Evolutionary conservation across 2,888 invertebrate species (phyloP), one percentile per base, ranked within the genome.

Genomic region (Schizotus pectinicornis): DNA sequence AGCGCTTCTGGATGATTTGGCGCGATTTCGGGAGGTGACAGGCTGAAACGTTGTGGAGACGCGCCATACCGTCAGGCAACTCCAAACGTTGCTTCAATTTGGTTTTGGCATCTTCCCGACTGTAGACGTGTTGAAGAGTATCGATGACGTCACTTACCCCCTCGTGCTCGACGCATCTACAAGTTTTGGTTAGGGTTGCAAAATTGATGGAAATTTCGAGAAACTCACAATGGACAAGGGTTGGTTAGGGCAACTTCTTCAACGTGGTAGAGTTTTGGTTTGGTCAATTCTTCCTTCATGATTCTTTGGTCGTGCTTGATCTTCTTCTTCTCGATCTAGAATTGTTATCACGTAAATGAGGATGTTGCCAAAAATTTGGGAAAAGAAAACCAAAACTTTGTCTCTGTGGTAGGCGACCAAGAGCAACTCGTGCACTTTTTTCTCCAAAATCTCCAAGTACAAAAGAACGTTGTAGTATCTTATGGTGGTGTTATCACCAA

Each of bases 371-470:
- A n/a, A n/a, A n/a, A n/a, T n/a, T n/a, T n/a, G n/a, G n/a, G n/a
- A n/a, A 11, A 39, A 35, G 3, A 9, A 42, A 8, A 67, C 64
- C 47, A 58, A 52, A 22, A 62, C 61, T 54, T 69, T 74, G 58
- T 79, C 77, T 49, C 69, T 72, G 48, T 69, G 81, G 62, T 81
- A 79, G n/a, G 81, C 84, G 48, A 84, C 79, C 64, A 82, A 82
- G 45, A 91, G 82, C 61, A 89, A 83, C 67, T 90, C 88, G 32
- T 84, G 83, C 9, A 89, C 86, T 54, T 88, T 86, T 73, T 89
- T 87, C 73, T 94, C 94, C 63, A 95, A 85, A 37, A 93, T 87
- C 64, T 91, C 90, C 69, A 95, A 84, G 75, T 91, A 93, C 8
- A 94, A 84, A 56, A 91, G 85, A 0, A 91, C 91, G 80, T 94